Base-by-base conservation (phyloP, 2,888 invertebrate genomes). In the Abrostola triplasia region DNA sequence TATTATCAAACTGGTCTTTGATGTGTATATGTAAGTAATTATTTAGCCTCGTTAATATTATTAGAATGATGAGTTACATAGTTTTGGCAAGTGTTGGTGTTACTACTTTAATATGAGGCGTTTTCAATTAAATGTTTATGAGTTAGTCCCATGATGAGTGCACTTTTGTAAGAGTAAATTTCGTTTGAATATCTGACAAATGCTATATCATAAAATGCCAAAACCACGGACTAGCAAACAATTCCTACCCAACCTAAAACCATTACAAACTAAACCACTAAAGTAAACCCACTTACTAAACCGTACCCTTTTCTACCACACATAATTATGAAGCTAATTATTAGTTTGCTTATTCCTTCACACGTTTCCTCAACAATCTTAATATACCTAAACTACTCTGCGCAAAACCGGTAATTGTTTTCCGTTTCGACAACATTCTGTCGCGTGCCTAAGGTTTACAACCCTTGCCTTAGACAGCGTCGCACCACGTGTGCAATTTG, bases 401-500 rank as follows among this genome's bases (percentile, higher is more conserved):
- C 12, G 42, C 12, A 24, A 24, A 24, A 24, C 24, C 44, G 44
- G 44, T 47, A 41, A 57, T 49, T 51, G 12, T 64, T 52, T 64
- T 50, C 51, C 38, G 11, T 36, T 50, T 9, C 12, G n/a, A 10
- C 48, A 37, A 5, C 48, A 68, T 69, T 36, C 40, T 37, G 48
- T 58, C 36, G 38, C 52, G 49, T 59, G 42, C 53, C 48, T 7
- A 5, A 49, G 12, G 69, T 59, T 54, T 7, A n/a, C 41, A 24
- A 63, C 47, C 49, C 53, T 58, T 52, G 47, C 36, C 41, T 40
- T 13, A 70, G 59, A 76, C 64, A 67, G 76, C 59, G 49, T 6
- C 35, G 35, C 56, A 52, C 51, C 62, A 13, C 47, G 42, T 53
- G 11, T 56, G 54, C 60, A 52, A 73, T 70, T 64, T 70, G 60